Conservation (phyloP, 2,888 invertebrate species). For the Hemithea aestivaria region DNA sequence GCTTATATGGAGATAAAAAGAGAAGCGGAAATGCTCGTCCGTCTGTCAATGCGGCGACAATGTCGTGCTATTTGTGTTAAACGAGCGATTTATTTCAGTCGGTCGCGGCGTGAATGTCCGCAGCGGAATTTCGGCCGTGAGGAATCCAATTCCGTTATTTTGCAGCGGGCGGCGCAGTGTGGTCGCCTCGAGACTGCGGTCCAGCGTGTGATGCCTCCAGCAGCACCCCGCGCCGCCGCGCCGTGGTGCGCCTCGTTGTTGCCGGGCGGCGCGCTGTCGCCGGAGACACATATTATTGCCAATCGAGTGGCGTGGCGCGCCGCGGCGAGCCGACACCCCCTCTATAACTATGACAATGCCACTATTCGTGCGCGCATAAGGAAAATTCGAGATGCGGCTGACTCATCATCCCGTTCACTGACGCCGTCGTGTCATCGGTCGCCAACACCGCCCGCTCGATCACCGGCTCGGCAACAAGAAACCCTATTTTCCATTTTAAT, state of each 20-base stretch:
- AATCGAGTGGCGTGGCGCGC: conserved; percentile 38
- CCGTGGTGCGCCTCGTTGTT: conserved; percentile 25
- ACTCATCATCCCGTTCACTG: conserved; percentile 59
- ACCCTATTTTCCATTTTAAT: conserved; percentile 37
- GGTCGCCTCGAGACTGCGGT: conserved; percentile 38
- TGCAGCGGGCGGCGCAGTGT: conserved; percentile 28
- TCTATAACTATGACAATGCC: conserved; percentile 45
- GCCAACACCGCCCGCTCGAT: conserved; percentile 21
- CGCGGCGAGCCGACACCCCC: conserved; percentile 47
- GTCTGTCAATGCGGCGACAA: conserved; percentile 73
- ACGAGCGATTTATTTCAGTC: conserved; percentile 77
- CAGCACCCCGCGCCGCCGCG: no score
- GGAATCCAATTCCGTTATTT: conserved; percentile 73
- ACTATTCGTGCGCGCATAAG: conserved; percentile 60
- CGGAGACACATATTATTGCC: conserved; percentile 17
- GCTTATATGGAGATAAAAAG: conserved; percentile 47
- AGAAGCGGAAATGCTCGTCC: conserved; percentile 70
- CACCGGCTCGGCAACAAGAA: conserved; percentile 33
- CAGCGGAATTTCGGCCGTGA: conserved; percentile 73
- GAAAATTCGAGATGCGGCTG: conserved; percentile 74
- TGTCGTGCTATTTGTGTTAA: conserved; percentile 76
- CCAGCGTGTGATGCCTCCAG: conserved; percentile 17
- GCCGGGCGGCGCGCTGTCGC: conserved; percentile 31
- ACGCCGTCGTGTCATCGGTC: conserved; percentile 32
- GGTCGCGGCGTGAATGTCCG: conserved; percentile 74